These are phyloP conservation scores for Dexiosoma caninum DNA, from an alignment of 2,888 invertebrate genomes.

Conservation along the genomic window DNA sequence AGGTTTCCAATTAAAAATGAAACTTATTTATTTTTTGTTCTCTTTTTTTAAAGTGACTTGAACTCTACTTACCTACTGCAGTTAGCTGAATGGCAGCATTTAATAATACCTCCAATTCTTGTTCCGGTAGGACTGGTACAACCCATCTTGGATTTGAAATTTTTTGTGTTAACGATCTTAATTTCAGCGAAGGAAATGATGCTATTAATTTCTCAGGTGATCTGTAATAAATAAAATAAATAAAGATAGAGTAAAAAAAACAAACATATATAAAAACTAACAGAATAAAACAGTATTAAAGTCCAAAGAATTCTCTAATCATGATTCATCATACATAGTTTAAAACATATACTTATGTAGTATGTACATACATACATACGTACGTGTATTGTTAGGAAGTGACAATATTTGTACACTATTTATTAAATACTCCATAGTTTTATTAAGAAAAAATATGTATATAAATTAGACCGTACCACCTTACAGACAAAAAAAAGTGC, in stretches of 20 bases:
- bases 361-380: too few relatives aligned
- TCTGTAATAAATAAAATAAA: slow-evolving; percentile 65
- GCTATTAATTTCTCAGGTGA: slow-evolving; percentile 76
- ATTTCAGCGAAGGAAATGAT: slow-evolving; percentile 89
- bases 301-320: not conserved
- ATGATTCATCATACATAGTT: slow-evolving; percentile 36
- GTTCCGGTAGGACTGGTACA: slow-evolving; percentile 96
- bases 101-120: slow-evolving; percentile 94
- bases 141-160: slow-evolving; percentile 98
- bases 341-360: too few relatives aligned
- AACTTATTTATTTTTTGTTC: too few relatives aligned
- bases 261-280: not conserved
- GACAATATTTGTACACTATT: slow-evolving; percentile 14
- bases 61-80: slow-evolving; percentile 82
- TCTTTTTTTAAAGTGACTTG: not conserved
- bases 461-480: too few relatives aligned
- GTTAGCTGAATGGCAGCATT: slow-evolving; percentile 93
- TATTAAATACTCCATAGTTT: not conserved
- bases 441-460: not conserved
- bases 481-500: too few relatives aligned
- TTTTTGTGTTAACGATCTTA: slow-evolving; percentile 95
- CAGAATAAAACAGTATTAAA: not conserved
- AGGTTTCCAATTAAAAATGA: too few relatives aligned
- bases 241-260: slow-evolving; percentile 39
- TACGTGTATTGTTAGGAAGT: not conserved